Evolutionary conservation across 2,888 invertebrate genomes (phyloP).

Genomic region (Mechanitis messenoides): DNA sequence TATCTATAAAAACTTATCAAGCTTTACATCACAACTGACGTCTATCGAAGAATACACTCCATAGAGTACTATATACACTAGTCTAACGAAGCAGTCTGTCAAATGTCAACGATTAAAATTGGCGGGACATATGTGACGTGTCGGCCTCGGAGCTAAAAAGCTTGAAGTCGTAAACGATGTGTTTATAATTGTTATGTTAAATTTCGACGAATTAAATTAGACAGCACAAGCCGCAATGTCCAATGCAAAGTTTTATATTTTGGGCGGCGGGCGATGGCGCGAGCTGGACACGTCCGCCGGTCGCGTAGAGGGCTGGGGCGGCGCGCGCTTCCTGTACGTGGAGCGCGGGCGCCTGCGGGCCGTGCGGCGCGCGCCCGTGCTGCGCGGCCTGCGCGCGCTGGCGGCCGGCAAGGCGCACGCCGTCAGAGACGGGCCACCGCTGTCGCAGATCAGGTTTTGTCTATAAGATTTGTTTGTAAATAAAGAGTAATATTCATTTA

Average conservation of each 20-base stretch:
- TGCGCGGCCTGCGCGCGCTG: constrained; percentile 40
- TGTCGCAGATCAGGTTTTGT: constrained; percentile 34
- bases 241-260: constrained; percentile 36
- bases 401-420: constrained; percentile 30
- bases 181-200: constrained; percentile 8
- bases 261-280: constrained; percentile 43
- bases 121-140: constrained; percentile 16
- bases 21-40: no score
- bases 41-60: no score
- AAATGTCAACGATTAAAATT: constrained; percentile 14
- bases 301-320: constrained; percentile 37
- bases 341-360: constrained; percentile 34
- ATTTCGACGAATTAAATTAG: neutral
- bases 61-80: no score
- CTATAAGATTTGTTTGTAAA: neutral
- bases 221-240: constrained; percentile 13
- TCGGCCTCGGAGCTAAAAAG: neutral
- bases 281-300: constrained; percentile 37
- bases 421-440: constrained; percentile 34
- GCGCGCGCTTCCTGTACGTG: constrained; percentile 35
- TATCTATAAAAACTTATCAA: no score
- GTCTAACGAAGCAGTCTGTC: neutral
- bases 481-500: neutral
- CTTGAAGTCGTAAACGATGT: neutral
- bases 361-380: constrained; percentile 32